Evolutionary conservation across 23 tunicate species (phyloP).

Genomic region (Clavelina lepadiformis): DNA sequence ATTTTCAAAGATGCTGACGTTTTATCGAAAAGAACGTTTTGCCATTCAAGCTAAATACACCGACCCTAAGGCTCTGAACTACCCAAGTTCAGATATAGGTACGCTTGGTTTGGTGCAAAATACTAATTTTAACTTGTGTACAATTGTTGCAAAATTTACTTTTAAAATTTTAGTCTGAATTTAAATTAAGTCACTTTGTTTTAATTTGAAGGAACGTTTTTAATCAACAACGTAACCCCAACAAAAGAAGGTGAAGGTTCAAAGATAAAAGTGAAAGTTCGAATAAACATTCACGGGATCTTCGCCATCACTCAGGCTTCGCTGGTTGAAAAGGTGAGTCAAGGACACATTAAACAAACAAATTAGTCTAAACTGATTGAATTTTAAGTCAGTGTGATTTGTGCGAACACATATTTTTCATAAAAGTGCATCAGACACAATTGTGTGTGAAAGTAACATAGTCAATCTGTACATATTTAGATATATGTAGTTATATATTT

Average conservation of each 20-base stretch:
- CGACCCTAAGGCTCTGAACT: slow-evolving; percentile 28
- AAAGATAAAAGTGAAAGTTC: slow-evolving; percentile 83
- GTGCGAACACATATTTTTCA: background rate
- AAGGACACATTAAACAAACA: too few relatives aligned
- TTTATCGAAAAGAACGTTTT: slow-evolving; percentile 75
- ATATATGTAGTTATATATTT: too few relatives aligned
- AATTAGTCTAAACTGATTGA: background rate
- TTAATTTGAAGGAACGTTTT: slow-evolving; percentile 29
- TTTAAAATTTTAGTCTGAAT: background rate
- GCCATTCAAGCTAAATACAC: slow-evolving; percentile 60
- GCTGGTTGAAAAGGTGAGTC: slow-evolving; percentile 58
- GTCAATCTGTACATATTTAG: too few relatives aligned
- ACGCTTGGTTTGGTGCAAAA: background rate
- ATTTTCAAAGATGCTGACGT: slow-evolving; percentile 75
- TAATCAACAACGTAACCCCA: slow-evolving; percentile 45
- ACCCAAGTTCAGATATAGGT: slow-evolving; percentile 71
- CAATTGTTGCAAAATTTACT: background rate
- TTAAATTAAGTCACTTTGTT: background rate
- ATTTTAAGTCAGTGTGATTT: background rate
- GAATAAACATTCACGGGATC: slow-evolving; percentile 74
- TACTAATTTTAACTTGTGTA: background rate
- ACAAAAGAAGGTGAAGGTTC: slow-evolving; percentile 67
- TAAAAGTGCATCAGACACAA: too few relatives aligned
- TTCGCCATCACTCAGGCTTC: slow-evolving; percentile 75
- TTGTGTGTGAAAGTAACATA: too few relatives aligned